Base-by-base conservation (phyloP, 2,797 vertebrate genomes). In the Spinibarbus caldwelli region DNA sequence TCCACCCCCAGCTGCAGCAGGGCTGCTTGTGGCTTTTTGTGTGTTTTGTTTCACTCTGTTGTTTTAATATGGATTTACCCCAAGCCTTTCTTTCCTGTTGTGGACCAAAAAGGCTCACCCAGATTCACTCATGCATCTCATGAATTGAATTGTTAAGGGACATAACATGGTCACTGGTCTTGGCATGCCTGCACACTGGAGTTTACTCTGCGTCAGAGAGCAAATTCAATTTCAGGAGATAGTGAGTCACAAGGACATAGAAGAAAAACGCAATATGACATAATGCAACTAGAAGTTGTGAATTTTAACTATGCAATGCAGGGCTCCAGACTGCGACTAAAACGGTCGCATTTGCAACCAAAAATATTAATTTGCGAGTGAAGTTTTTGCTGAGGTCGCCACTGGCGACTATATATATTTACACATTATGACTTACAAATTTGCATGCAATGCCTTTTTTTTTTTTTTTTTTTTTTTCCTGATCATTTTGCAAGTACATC, bases 11-110 rank as follows among this genome's bases (percentile, higher is more conserved):
- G 81, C 78, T 70, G 59, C 11, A 41, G 57, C 34, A 12, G 19
- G 54, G 78, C 54, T 71, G 80, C 47, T 29, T 38, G 75, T 66
- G 29, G 34, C 77, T 59, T 83, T 49, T 81, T 17, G 15, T 88
- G 62, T 79, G 81, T 82, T 85, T 82, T 87, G 57, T 76, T 62
- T 85, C 31, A 77, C 41, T 80, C 43, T 84, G 64, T 84, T 88
- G 36, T 82, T 88, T 86, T 77, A 68, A 79, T 43, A 36, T 83
- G 49, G 31, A 76, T 78, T 70, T 52, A 34, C 73, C 52, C 80
- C 77, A 66, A 47, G 57, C 77, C 9, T 67, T 68, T 78, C 41
- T 86, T 87, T 82, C 85, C 70, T 82, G 49, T 84, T 78, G 29
- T 26, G 36, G 54, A 49, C 47, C 82, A 29, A 41, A 54, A 75